These are phyloP conservation scores for Acrocephalus scirpaceus DNA, from an alignment of 2,797 vertebrate species.

Conservation along the genomic window DNA sequence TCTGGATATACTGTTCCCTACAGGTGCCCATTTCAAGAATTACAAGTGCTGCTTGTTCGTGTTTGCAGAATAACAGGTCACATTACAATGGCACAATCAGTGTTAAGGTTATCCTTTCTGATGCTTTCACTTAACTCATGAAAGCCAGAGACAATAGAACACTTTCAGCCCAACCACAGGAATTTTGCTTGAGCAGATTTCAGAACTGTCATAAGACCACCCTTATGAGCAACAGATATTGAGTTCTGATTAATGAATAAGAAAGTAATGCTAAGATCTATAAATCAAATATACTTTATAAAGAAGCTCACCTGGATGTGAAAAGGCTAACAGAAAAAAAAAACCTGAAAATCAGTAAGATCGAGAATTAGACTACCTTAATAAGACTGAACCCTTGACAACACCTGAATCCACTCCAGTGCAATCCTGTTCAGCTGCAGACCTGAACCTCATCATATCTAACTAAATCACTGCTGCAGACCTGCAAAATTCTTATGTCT, in stretches of 20 bases:
- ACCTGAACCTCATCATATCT: background rate
- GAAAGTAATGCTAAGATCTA: background rate
- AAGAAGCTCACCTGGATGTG: background rate
- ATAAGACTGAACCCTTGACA: background rate
- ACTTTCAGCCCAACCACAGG: background rate
- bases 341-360: background rate
- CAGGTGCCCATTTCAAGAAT: background rate
- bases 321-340: background rate
- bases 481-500: background rate
- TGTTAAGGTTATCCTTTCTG: background rate
- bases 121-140: background rate
- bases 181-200: background rate
- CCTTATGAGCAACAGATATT: background rate
- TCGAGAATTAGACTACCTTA: background rate
- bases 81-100: background rate
- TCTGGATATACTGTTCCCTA: background rate
- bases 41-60: background rate
- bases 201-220: background rate
- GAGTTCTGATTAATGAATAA: background rate
- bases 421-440: background rate
- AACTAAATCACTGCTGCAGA: background rate
- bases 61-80: background rate
- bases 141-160: conserved; percentile 26
- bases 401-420: background rate
- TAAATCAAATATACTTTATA: background rate